Evolutionary conservation across 2,888 invertebrate species (phyloP).

Genomic region (Napeogenes sylphis): DNA sequence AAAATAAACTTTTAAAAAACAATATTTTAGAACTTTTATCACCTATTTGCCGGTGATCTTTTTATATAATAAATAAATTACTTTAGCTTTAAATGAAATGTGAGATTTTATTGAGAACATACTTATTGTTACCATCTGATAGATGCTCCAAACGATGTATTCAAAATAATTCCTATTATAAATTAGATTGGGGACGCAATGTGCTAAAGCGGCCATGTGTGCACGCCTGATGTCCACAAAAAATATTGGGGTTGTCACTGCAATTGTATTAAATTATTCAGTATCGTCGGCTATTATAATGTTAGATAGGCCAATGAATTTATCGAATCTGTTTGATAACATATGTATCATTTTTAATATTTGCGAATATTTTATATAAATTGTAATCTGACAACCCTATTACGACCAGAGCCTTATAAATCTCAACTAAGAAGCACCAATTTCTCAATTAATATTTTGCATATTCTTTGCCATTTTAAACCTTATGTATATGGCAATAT

Average conservation of each 20-base stretch:
- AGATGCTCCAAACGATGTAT: constrained; percentile 1
- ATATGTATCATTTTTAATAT: neutral
- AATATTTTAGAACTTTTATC: too few species aligned
- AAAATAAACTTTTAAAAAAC: too few species aligned
- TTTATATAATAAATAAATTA: too few species aligned
- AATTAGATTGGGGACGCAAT: constrained; percentile 10
- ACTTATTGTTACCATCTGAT: neutral
- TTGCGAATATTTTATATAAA: neutral
- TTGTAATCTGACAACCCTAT: constrained; percentile 18
- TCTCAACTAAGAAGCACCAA: constrained; percentile 68
- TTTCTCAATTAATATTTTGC: constrained; percentile 62
- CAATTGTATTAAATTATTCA: constrained; percentile 1
- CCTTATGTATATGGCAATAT: constrained; percentile 43
- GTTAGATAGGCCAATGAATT: too few species aligned
- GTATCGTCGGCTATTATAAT: too few species aligned
- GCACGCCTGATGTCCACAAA: constrained; percentile 32
- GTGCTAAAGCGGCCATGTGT: constrained; percentile 39
- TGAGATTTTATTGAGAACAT: too few species aligned
- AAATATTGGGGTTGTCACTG: constrained; percentile 19
- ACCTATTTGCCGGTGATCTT: too few species aligned
- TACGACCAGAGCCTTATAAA: constrained; percentile 54
- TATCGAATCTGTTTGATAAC: too few species aligned
- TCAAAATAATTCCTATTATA: too few species aligned
- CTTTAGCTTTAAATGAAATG: too few species aligned
- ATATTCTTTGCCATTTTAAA: constrained; percentile 34